Conservation (phyloP, 1,140 invertebrate genomes). For the Drosophila yakuba region DNA sequence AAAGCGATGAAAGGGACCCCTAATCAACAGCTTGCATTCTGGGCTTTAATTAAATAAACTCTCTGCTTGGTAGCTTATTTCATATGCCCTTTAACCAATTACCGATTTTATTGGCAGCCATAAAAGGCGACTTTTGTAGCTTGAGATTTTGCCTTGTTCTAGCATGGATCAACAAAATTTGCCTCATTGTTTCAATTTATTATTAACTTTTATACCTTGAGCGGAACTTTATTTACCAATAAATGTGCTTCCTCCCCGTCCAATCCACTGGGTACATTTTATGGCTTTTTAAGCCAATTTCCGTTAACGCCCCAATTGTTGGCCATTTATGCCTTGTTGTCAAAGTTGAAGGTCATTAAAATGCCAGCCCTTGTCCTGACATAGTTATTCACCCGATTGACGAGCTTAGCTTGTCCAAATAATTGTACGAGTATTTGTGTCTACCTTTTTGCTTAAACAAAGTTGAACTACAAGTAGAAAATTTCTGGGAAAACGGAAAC, state of each 20-base stretch:
- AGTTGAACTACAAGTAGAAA: constrained; percentile 42
- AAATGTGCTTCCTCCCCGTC: constrained; percentile 40
- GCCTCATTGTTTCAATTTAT: constrained; percentile 81
- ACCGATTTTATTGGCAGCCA: constrained; percentile 70
- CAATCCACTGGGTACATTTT: constrained; percentile 46
- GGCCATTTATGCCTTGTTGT: constrained; percentile 62
- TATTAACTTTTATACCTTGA: constrained; percentile 74
- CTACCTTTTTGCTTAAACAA: constrained; percentile 19
- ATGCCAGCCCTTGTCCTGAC: constrained; percentile 35
- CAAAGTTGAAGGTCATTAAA: constrained; percentile 73
- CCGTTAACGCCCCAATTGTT: constrained; percentile 74
- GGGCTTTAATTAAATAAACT: constrained; percentile 71
- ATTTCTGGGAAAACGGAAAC: constrained; percentile 40
- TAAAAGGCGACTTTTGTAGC: constrained; percentile 64
- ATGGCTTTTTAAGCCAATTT: constrained; percentile 80
- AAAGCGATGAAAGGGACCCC: constrained; percentile 1
- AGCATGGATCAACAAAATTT: constrained; percentile 61
- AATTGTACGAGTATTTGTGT: neutral
- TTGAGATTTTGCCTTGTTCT: constrained; percentile 11
- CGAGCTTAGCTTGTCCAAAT: constrained; percentile 24
- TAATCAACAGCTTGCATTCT: constrained; percentile 47
- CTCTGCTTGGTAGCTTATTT: constrained; percentile 42
- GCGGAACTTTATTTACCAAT: constrained; percentile 77
- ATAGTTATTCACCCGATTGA: constrained; percentile 45
- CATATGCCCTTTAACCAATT: constrained; percentile 63